These are phyloP conservation scores for Torymus texanus DNA, from an alignment of 2,888 invertebrate genomes.

Conservation along the genomic window DNA sequence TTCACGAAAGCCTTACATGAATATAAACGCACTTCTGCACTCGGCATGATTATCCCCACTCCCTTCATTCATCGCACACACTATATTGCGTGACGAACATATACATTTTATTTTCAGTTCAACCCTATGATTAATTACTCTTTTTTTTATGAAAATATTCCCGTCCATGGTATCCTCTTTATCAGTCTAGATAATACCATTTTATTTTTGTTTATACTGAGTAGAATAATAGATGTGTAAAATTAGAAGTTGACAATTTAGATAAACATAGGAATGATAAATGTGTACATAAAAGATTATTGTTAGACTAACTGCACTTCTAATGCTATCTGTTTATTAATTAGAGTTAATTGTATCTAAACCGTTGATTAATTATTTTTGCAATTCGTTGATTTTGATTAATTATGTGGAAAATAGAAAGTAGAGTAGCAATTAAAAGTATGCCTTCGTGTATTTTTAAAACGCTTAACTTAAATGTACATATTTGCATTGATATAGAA, in stretches of 20 bases:
- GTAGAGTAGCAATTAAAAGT: slow-evolving; percentile 46
- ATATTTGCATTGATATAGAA: slow-evolving; percentile 32
- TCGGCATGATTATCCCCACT: slow-evolving; percentile 44
- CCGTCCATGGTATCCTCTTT: slow-evolving; percentile 31
- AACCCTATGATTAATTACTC: slow-evolving; percentile 11
- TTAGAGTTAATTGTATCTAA: slow-evolving; percentile 35
- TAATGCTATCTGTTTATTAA: slow-evolving; percentile 49
- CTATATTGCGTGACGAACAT: slow-evolving; percentile 32
- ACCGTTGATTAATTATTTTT: slow-evolving; percentile 33
- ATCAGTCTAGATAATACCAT: slow-evolving; percentile 20
- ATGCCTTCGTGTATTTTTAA: slow-evolving; percentile 35
- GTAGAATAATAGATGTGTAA: slow-evolving; percentile 50
- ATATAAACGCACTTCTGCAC: slow-evolving; percentile 53
- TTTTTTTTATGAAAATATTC: slow-evolving; percentile 14
- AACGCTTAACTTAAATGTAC: slow-evolving; percentile 45
- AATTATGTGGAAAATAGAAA: slow-evolving; percentile 36
- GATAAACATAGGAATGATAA: slow-evolving; percentile 35
- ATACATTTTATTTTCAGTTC: slow-evolving; percentile 34
- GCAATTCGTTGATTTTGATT: slow-evolving; percentile 38
- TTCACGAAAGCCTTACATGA: slow-evolving; percentile 22
- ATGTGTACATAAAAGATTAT: slow-evolving; percentile 40
- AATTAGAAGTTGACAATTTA: slow-evolving; percentile 41
- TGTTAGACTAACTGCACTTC: slow-evolving; percentile 52
- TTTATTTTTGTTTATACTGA: slow-evolving; percentile 17
- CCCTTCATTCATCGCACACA: slow-evolving; percentile 24